A percentile compares a stretch with the other conserved stretches of the same genome.
Conservation (phyloP, 2,113 vertebrate species). For the Scomber scombrus region DNA sequence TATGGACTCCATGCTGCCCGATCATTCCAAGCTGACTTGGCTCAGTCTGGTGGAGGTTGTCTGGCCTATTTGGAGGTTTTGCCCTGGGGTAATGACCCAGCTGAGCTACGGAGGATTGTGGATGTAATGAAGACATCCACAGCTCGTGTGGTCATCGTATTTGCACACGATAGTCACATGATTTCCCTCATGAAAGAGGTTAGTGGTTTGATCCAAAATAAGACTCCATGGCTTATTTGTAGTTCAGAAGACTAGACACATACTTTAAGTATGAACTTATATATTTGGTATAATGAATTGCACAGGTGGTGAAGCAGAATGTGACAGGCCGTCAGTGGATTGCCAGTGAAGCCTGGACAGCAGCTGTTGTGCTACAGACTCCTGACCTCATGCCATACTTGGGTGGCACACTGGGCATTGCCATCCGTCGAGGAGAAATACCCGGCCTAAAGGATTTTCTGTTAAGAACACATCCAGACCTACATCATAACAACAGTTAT, state of each 20-base stretch:
- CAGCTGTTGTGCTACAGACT: slow-evolving; percentile 53
- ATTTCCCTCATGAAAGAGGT: slow-evolving; percentile 75
- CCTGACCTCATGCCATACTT: slow-evolving; percentile 64
- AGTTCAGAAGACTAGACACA: not conserved
- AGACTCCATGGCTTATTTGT: not conserved
- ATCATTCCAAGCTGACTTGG: slow-evolving; percentile 30
- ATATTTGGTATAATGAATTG: not conserved
- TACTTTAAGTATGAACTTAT: not conserved
- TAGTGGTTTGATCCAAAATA: not conserved
- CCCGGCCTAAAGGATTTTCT: slow-evolving; percentile 60
- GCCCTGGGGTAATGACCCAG: slow-evolving; percentile 30
- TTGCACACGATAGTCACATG: slow-evolving; percentile 65
- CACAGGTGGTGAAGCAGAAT: slow-evolving; percentile 72
- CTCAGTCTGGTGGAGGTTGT: slow-evolving; percentile 46
- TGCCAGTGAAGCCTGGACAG: slow-evolving; percentile 70
- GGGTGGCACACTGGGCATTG: slow-evolving; percentile 66
- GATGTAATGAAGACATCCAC: slow-evolving; percentile 65
- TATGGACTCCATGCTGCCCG: slow-evolving; percentile 39
- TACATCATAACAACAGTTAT: slow-evolving; percentile 18
- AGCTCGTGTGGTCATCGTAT: slow-evolving; percentile 68
- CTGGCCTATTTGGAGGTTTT: slow-evolving; percentile 78
- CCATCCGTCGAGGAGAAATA: slow-evolving; percentile 79
- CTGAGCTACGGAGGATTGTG: no score
- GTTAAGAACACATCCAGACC: slow-evolving; percentile 39
- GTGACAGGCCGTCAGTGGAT: slow-evolving; percentile 83